Evolutionary conservation across 1,140 invertebrate species (phyloP).

Genomic region (Lucilia cuprina): DNA sequence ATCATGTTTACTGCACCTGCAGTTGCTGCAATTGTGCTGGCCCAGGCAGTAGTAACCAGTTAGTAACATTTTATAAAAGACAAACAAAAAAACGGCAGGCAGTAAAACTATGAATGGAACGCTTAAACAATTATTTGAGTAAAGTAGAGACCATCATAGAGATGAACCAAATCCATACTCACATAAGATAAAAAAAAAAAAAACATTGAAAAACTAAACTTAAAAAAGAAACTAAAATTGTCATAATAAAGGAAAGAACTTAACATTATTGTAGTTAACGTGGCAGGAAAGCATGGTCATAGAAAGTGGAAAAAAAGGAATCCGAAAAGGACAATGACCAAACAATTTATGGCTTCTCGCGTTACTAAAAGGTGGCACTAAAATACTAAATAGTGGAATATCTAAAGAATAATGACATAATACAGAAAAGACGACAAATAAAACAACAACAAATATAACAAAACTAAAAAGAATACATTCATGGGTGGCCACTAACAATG

Average conservation of each 20-base stretch:
- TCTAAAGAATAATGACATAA: slow-evolving; percentile 15
- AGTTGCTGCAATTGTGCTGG: neutral
- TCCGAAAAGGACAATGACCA: slow-evolving; percentile 1
- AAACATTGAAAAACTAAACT: neutral
- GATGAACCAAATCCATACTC: neutral
- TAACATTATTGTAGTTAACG: neutral
- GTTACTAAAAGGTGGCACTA: slow-evolving; percentile 17
- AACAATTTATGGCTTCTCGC: slow-evolving; percentile 19
- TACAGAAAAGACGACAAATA: neutral
- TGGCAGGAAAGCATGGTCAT: neutral
- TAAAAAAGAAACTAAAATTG: neutral
- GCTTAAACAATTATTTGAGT: slow-evolving; percentile 6
- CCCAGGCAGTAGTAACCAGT: neutral
- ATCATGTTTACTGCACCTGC: slow-evolving; percentile 6
- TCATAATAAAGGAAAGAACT: neutral
- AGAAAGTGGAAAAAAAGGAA: neutral
- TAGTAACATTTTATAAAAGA: neutral
- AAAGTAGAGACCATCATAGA: neutral
- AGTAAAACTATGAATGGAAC: slow-evolving; percentile 6
- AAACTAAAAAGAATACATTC: neutral
- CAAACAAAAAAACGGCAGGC: neutral
- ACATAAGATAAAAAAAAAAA: neutral
- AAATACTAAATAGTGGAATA: neutral
- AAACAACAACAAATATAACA: neutral
- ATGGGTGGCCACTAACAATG: neutral